phyloP scores from a whole-genome alignment of 92 coral and sea anemone species.

The Muricea muricata region DNA sequence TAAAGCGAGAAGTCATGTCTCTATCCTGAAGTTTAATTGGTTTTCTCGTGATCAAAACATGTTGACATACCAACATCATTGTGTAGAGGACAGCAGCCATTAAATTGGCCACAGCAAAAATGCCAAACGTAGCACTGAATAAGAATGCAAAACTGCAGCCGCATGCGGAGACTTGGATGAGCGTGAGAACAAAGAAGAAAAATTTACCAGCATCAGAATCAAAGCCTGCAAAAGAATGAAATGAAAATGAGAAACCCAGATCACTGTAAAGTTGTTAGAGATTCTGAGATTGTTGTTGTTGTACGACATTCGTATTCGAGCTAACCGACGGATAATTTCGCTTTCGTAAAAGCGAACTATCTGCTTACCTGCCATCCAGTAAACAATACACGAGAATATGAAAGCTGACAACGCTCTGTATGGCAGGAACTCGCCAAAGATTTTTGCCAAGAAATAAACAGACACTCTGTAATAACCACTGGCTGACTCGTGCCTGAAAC shows the following conservation, averaged over 20 bases:
- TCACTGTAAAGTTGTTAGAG: too few species aligned
- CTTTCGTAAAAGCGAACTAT: too few species aligned
- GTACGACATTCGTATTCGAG: too few species aligned
- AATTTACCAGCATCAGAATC: constrained; percentile 63
- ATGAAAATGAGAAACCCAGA: too few species aligned
- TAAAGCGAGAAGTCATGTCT: too few species aligned
- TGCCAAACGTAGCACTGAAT: constrained; percentile 82
- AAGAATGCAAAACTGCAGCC: constrained; percentile 88
- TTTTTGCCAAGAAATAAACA: constrained; percentile 86
- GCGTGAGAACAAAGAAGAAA: constrained; percentile 76
- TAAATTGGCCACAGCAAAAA: constrained; percentile 91
- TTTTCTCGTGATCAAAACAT: too few species aligned
- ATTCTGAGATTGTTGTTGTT: too few species aligned
- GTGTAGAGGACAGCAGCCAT: constrained; percentile 84
- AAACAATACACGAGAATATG: constrained; percentile 76
- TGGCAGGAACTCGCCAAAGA: constrained; percentile 81
- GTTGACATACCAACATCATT: constrained; percentile 95
- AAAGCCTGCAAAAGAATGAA: constrained; percentile 78
- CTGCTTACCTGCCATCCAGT: constrained; percentile 86
- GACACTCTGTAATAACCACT: constrained; percentile 90
- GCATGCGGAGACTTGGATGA: constrained; percentile 73
- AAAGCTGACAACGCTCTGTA: constrained; percentile 77
- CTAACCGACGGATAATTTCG: too few species aligned
- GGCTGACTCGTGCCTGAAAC: constrained; percentile 82
- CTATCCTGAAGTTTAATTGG: background rate